phyloP scores from a whole-genome alignment of 2,888 invertebrate species.

The Uloborus plumipes region DNA sequence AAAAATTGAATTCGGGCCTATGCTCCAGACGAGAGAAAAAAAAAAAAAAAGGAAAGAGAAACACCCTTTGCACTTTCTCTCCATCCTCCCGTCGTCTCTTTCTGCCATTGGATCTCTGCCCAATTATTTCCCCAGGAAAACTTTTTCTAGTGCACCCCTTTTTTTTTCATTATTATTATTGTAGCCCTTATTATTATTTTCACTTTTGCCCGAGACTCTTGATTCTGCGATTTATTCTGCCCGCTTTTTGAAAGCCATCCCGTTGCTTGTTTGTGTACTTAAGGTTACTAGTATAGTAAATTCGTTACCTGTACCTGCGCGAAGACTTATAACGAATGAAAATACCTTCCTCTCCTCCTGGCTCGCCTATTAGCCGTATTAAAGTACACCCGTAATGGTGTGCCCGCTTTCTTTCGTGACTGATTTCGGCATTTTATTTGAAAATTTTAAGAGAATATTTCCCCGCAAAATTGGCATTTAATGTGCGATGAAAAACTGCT shows the following conservation, averaged over 20 bases:
- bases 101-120: conserved; percentile 49
- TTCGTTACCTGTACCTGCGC: too few relatives aligned
- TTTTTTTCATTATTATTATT: conserved; percentile 15
- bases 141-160: conserved; percentile 18
- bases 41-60: too few relatives aligned
- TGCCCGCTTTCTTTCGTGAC: not conserved
- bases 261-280: conserved; percentile 28
- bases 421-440: too few relatives aligned
- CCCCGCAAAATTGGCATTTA: conserved; percentile 33
- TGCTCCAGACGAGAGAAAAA: too few relatives aligned
- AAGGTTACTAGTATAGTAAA: not conserved
- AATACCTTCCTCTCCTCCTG: conserved; percentile 26
- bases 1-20: too few relatives aligned
- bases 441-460: conserved; percentile 1
- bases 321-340: conserved; percentile 32
- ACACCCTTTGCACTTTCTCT: too few relatives aligned
- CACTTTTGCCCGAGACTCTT: conserved; percentile 34
- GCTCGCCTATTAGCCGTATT: conserved; percentile 52
- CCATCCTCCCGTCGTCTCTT: too few relatives aligned
- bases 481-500: not conserved
- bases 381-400: conserved; percentile 14
- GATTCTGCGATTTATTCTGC: conserved; percentile 36
- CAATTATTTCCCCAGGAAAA: conserved; percentile 50
- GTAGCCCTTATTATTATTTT: conserved; percentile 17
- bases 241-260: conserved; percentile 8